Conservation (phyloP, 2,888 invertebrate genomes). For the Eupithecia exiguata region DNA sequence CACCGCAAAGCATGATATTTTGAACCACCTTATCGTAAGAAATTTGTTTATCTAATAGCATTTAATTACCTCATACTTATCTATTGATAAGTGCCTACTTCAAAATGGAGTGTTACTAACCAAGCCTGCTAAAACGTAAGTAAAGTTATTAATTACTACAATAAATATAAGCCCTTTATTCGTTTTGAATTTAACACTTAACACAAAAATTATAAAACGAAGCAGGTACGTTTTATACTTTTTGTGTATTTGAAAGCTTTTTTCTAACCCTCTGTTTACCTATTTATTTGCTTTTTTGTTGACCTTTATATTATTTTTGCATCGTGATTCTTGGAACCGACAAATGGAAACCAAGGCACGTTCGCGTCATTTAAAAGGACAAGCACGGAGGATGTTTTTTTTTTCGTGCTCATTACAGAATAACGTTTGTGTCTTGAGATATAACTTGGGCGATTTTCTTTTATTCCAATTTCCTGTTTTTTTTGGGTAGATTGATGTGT, state of each 20-base stretch:
- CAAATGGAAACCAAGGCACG: background rate
- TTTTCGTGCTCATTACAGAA: background rate
- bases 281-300: conserved; percentile 51
- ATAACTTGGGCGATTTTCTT: too few relatives aligned
- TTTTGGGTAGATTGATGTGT: too few relatives aligned
- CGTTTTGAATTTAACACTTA: background rate
- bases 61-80: background rate
- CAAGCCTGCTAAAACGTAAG: conserved; percentile 48
- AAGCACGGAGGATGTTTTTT: background rate
- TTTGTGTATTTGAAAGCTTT: conserved; percentile 43
- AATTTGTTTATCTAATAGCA: background rate
- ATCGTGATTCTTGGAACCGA: conserved; percentile 9
- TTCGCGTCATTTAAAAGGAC: background rate
- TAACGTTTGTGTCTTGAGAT: background rate
- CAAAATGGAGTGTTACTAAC: conserved; percentile 56
- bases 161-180: conserved; percentile 27
- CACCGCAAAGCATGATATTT: conserved; percentile 20
- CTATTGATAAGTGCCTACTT: conserved; percentile 8
- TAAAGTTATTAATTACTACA: conserved; percentile 25
- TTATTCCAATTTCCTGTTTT: too few relatives aligned
- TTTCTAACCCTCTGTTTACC: conserved; percentile 56
- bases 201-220: too few relatives aligned
- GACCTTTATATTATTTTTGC: conserved; percentile 30
- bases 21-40: conserved; percentile 21
- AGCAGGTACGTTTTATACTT: background rate